These are phyloP conservation scores for Perca schrenkii DNA, from an alignment of 2,113 vertebrate species.

Conservation along the genomic window DNA sequence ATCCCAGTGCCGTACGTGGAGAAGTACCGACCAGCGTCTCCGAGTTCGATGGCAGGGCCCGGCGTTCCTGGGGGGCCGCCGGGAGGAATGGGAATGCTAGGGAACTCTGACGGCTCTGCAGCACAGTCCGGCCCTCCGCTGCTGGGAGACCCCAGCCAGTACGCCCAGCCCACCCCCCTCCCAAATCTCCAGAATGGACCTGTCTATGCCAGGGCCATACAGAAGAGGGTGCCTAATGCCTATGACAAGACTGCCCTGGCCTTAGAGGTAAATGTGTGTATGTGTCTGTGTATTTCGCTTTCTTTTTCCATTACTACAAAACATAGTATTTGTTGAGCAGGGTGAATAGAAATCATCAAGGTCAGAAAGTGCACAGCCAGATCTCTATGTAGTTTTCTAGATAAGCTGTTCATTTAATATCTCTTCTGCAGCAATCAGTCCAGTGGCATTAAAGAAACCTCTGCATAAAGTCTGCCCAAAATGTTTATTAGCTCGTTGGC, in stretches of 20 bases:
- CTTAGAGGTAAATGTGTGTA: conserved; percentile 90
- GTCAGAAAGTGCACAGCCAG: no score
- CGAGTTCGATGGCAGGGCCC: conserved; percentile 73
- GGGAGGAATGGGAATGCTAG: conserved; percentile 77
- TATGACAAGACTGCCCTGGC: conserved; percentile 99
- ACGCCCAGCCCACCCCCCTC: conserved; percentile 98
- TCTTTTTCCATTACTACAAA: not conserved
- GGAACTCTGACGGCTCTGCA: conserved; percentile 90
- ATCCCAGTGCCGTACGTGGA: conserved; percentile 99
- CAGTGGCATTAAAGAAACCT: not conserved
- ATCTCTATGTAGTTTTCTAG: not conserved
- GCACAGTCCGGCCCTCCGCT: conserved; percentile 86
- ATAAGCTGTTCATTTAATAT: conserved; percentile 19
- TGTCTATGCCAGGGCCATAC: conserved; percentile 97
- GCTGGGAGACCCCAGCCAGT: conserved; percentile 96
- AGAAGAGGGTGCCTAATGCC: conserved; percentile 99
- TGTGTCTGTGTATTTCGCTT: not conserved
- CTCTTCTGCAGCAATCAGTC: conserved; percentile 2
- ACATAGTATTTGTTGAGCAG: conserved; percentile 7
- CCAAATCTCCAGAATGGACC: conserved; percentile 99
- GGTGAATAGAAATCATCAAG: not conserved
- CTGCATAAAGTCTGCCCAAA: not conserved
- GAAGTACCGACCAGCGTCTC: conserved; percentile 94
- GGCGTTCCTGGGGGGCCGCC: conserved; percentile 38
- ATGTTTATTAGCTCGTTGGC: not conserved